phyloP scores from a whole-genome alignment of 2,113 vertebrate species.

The Neomonachus schauinslandi region DNA sequence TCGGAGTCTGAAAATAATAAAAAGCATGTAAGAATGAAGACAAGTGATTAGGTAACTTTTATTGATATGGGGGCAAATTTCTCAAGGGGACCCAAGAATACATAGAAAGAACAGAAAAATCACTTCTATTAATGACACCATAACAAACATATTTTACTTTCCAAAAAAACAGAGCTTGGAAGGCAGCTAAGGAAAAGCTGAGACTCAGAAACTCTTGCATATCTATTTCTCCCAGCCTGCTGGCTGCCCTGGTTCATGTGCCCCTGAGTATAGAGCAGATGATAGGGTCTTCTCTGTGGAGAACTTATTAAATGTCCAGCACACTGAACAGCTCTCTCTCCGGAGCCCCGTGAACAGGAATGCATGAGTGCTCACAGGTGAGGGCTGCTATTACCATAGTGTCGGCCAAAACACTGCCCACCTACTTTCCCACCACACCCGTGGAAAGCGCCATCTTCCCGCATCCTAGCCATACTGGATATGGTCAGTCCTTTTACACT shows the following conservation, averaged over 20 bases:
- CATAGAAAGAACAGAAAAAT: background rate
- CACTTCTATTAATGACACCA: background rate
- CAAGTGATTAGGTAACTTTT: background rate
- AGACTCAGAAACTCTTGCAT: background rate
- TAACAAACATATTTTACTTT: background rate
- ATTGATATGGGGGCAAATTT: background rate
- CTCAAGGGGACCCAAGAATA: background rate
- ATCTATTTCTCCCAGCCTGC: background rate
- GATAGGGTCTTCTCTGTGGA: accelerated
- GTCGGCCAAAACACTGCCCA: background rate
- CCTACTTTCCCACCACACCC: accelerated
- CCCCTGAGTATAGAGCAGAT: accelerated
- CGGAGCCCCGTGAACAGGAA: accelerated
- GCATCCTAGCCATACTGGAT: accelerated
- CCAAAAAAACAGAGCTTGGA: background rate
- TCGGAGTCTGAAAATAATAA: background rate
- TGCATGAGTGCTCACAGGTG: accelerated
- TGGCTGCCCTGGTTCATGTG: accelerated
- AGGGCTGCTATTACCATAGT: accelerated
- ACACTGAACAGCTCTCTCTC: accelerated
- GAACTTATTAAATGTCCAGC: background rate
- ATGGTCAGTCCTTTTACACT: background rate
- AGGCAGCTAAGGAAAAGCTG: background rate
- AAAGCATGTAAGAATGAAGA: background rate
- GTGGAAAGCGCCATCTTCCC: accelerated